Base-by-base conservation (phyloP, 2,113 vertebrate genomes). In the Synchiropus splendidus region DNA sequence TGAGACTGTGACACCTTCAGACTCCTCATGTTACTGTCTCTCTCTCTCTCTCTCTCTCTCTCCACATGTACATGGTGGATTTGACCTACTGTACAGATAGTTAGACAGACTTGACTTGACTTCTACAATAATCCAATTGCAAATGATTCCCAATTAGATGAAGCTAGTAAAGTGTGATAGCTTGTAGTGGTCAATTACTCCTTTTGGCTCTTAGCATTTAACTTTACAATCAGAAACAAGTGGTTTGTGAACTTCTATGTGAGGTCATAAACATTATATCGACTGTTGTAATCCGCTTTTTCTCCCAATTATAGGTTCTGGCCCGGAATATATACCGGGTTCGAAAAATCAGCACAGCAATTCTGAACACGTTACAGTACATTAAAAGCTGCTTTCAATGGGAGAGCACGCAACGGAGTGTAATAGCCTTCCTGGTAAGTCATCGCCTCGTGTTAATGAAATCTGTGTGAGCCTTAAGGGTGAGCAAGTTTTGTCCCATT, bases 301-400 rank as follows among this genome's bases (percentile, higher is more conserved):
- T 70, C 35, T 70, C 62, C 55, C 49, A 61, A 67, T 75, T 55
- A 58, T 85, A 98, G 95, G 85, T 92, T 75, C 89, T 98, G 81
- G 92, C 91, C 35, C 87, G 85, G 72, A 94, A 97, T 72, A 89
- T 94, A 77, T 89, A 87, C 74, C 89, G 95, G 1, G 91, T 98
- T 71, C 89, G 90, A 74, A 92, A 88, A 85, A 90, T 97, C 84
- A 92, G 88, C 67, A 86, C 88, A 80, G 88, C 89, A 43, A 78
- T 97, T 71, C 90, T 95, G 86, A 91, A 88, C 72, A 91, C 89
- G 44, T 78, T 93, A 61, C 92, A 90, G 58, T 97, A 96, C 80
- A 90, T 98, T 75, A 89, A 87, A 64, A 97, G 94, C 88, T 99
- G 95, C 75, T 97, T 97, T 83, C 89, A 91, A 62, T 99, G 95